phyloP scores from a whole-genome alignment of 2,797 vertebrate genomes.

The Galago senegalensis region DNA sequence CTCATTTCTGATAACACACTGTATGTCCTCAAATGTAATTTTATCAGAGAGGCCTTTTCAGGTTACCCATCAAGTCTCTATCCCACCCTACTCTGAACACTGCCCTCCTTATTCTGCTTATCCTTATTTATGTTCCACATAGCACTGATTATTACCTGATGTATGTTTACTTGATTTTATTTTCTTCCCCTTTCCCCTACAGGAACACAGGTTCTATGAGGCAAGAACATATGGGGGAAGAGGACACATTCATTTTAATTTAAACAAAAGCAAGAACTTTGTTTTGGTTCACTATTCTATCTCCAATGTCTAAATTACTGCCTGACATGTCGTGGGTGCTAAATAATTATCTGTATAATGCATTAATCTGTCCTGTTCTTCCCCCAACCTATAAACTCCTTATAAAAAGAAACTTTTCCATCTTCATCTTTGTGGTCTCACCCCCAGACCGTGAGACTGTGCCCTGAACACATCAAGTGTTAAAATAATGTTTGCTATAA shows the following conservation, averaged over 20 bases:
- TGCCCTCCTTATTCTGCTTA: background rate
- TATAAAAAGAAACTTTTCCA: background rate
- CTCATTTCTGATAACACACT: constrained; percentile 5
- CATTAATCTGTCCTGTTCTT: constrained; percentile 35
- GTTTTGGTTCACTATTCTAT: constrained; percentile 43
- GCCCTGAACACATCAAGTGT: constrained; percentile 1
- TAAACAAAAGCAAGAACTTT: background rate
- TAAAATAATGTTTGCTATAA: constrained; percentile 26
- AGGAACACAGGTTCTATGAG: constrained; percentile 8
- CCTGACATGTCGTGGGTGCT: background rate
- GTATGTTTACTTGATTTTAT: constrained; percentile 47
- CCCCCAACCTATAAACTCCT: background rate
- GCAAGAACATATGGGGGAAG: no score
- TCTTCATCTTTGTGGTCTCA: constrained; percentile 15
- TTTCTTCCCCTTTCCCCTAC: background rate
- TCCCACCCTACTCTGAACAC: background rate
- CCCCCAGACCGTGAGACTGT: background rate
- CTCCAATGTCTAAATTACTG: constrained; percentile 23
- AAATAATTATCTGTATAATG: constrained; percentile 26
- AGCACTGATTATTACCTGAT: background rate
- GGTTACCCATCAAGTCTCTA: background rate
- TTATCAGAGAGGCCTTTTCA: constrained; percentile 8
- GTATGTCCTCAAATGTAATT: constrained; percentile 51
- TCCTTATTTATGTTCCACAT: constrained; percentile 41
- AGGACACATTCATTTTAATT: no score